Evolutionary conservation across 2,113 vertebrate species (phyloP).

Genomic region (Erpornis zantholeuca): DNA sequence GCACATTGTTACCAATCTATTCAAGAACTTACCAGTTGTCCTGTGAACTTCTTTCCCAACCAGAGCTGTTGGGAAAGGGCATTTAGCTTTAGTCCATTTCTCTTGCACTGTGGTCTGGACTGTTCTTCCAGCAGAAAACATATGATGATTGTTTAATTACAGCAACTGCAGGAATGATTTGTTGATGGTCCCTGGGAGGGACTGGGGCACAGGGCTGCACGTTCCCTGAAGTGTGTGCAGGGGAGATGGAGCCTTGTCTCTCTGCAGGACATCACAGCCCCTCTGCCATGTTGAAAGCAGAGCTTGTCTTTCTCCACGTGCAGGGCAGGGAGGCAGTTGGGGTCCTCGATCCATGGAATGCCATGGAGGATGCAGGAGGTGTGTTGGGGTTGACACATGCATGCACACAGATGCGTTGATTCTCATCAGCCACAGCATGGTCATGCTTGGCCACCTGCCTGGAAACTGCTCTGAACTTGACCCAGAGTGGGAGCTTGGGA

Average conservation of each 20-base stretch:
- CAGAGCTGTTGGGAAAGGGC: not conserved
- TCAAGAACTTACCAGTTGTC: not conserved
- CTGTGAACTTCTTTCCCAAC: not conserved
- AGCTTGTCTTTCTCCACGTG: not conserved
- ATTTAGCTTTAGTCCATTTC: not conserved
- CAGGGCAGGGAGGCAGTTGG: not conserved
- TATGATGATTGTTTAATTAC: not conserved
- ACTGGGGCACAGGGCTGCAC: not conserved
- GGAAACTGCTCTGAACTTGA: constrained; percentile 46
- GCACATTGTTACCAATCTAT: not conserved
- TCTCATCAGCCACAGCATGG: not conserved
- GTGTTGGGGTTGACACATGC: not conserved
- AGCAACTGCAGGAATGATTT: not conserved
- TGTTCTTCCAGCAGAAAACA: not conserved
- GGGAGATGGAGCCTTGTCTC: not conserved
- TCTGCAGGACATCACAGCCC: not conserved
- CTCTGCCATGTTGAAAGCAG: not conserved
- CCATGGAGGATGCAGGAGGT: not conserved
- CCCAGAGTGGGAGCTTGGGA: constrained; percentile 36
- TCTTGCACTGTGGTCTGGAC: not conserved
- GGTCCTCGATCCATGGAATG: not conserved
- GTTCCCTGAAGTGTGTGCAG: rapidly evolving
- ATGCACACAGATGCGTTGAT: rapidly evolving
- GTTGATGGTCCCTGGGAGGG: not conserved
- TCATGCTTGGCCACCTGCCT: constrained; percentile 58